Percentiles rank a stretch among this genome's conserved stretches.
These are phyloP conservation scores for Austrofundulus limnaeus DNA, from an alignment of 2,113 vertebrate genomes.

Conservation along the genomic window DNA sequence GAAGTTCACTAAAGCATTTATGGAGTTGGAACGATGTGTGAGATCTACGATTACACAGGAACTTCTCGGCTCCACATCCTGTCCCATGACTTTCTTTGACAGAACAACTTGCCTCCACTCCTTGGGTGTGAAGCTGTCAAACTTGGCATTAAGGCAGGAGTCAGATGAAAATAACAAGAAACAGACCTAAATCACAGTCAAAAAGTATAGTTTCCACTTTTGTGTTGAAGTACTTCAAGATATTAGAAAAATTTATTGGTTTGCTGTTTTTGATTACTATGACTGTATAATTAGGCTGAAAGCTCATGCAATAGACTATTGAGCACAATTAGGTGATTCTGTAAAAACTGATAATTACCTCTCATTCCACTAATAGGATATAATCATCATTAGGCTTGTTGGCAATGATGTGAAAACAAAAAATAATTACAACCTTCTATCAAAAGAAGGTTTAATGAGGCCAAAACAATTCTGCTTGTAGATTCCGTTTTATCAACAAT, in stretches of 20 bases:
- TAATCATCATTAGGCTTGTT: conserved; percentile 39
- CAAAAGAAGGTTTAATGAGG: conserved; percentile 14
- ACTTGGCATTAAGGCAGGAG: conserved; percentile 34
- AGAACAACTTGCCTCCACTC: conserved; percentile 47
- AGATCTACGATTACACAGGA: conserved; percentile 64
- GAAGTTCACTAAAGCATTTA: conserved; percentile 64
- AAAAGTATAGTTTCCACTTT: background rate
- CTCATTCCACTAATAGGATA: conserved; percentile 26
- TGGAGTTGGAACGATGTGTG: conserved; percentile 65
- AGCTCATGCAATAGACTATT: conserved; percentile 7
- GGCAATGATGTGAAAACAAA: conserved; percentile 30
- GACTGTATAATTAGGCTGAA: conserved; percentile 9
- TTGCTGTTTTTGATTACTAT: conserved; percentile 5
- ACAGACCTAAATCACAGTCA: background rate
- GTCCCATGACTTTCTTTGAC: conserved; percentile 64
- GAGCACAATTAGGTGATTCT: conserved; percentile 10
- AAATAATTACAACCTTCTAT: conserved; percentile 14
- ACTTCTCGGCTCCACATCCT: conserved; percentile 60
- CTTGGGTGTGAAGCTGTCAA: conserved; percentile 20
- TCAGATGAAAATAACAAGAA: conserved; percentile 33
- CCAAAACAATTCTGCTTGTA: conserved; percentile 6
- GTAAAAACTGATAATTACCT: conserved; percentile 35
- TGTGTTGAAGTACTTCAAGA: background rate
- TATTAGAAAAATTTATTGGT: conserved; percentile 4
- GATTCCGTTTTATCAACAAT: conserved; percentile 19